Conservation (phyloP, 2,113 vertebrate species). For the Tapirus terrestris region DNA sequence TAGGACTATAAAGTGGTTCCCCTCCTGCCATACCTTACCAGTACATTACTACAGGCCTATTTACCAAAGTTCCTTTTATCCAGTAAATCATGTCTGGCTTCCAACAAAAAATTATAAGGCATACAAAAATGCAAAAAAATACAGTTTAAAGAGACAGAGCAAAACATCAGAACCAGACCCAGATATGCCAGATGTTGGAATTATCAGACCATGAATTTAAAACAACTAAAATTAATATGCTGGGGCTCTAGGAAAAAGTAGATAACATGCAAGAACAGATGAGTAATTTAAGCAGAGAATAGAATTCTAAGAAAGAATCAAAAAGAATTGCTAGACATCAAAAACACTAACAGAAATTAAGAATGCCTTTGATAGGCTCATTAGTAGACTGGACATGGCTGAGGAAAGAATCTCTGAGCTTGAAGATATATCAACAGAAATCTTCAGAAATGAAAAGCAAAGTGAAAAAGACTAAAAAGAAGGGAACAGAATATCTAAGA, state of each 20-base stretch:
- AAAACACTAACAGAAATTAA: not conserved
- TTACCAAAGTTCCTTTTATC: not conserved
- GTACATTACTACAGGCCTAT: not conserved
- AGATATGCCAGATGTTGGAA: slow-evolving; percentile 24
- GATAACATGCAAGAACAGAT: slow-evolving; percentile 40
- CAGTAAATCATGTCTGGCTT: not conserved
- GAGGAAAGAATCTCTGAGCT: not conserved
- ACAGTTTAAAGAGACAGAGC: not conserved
- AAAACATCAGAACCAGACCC: slow-evolving; percentile 28
- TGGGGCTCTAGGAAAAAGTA: not conserved
- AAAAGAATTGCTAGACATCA: not conserved
- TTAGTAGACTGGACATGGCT: not conserved
- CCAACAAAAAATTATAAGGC: not conserved
- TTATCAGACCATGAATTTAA: slow-evolving; percentile 9
- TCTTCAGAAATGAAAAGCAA: not conserved
- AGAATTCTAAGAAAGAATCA: slow-evolving; percentile 31
- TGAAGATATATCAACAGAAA: not conserved
- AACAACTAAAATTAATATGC: slow-evolving; percentile 7
- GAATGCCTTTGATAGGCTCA: not conserved
- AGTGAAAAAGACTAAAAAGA: not conserved
- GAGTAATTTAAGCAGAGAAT: slow-evolving; percentile 20
- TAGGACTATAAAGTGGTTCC: not conserved
- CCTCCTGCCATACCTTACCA: not conserved
- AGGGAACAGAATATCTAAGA: not conserved
- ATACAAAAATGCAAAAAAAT: not conserved